Evolutionary conservation across 2,797 vertebrate species (phyloP).

Genomic region (Anabas testudineus): DNA sequence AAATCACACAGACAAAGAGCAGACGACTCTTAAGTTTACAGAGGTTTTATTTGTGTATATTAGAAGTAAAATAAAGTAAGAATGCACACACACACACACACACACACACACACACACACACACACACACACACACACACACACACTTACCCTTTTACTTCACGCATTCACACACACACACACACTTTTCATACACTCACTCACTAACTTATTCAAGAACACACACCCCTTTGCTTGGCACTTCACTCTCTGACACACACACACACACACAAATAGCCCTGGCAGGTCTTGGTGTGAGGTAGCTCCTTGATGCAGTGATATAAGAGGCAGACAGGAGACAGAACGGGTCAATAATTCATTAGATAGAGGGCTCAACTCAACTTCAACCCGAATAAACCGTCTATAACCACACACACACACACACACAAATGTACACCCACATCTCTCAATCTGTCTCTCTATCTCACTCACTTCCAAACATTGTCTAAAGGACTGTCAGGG

Average conservation of each 20-base stretch:
- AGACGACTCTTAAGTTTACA: no score
- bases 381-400: constrained; percentile 69
- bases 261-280: constrained; percentile 31
- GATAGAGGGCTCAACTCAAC: constrained; percentile 65
- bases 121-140: constrained; percentile 7
- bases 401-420: constrained; percentile 35
- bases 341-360: constrained; percentile 79
- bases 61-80: no score
- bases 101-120: constrained; percentile 9
- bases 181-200: not conserved
- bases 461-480: constrained; percentile 38
- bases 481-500: constrained; percentile 41
- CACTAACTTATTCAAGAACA: constrained; percentile 4
- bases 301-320: constrained; percentile 65
- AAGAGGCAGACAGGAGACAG: constrained; percentile 59
- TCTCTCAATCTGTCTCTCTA: constrained; percentile 2
- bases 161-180: not conserved
- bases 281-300: constrained; percentile 47
- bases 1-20: no score
- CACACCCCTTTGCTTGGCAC: not conserved
- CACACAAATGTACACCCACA: constrained; percentile 4
- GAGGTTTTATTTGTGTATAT: no score
- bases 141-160: not conserved
- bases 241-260: constrained; percentile 1
- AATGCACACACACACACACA: not conserved